A percentile compares a stretch with the other conserved stretches of the same genome.
Conservation (phyloP, 2,797 vertebrate genomes). For the Trematomus bernacchii region DNA sequence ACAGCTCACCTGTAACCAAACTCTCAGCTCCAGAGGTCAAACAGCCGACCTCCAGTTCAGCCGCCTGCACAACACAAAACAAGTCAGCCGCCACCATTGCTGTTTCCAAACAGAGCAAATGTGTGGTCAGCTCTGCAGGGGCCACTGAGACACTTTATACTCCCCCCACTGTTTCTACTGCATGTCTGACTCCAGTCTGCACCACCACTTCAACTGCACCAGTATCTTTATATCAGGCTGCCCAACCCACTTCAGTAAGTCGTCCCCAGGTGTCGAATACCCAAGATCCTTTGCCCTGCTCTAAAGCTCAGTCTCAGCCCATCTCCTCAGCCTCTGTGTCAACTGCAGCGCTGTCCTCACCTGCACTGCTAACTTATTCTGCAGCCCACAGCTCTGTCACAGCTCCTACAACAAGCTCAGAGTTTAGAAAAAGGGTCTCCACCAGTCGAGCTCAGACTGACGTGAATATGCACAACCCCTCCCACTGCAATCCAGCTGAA, state of each 20-base stretch:
- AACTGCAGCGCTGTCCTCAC: slow-evolving; percentile 42
- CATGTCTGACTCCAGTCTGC: slow-evolving; percentile 48
- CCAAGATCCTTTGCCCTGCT: slow-evolving; percentile 48
- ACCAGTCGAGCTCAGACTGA: slow-evolving; percentile 58
- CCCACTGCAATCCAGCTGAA: slow-evolving; percentile 63
- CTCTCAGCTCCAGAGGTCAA: slow-evolving; percentile 51
- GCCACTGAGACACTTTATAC: slow-evolving; percentile 34
- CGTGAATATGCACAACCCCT: slow-evolving; percentile 38
- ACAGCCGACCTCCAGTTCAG: slow-evolving; percentile 32
- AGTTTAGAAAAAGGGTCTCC: slow-evolving; percentile 71
- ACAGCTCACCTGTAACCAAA: slow-evolving; percentile 53
- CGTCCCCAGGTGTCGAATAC: slow-evolving; percentile 50
- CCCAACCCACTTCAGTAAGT: slow-evolving; percentile 50
- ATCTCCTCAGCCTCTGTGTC: slow-evolving; percentile 44
- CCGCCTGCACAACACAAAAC: slow-evolving; percentile 50
- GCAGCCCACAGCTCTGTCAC: slow-evolving; percentile 40
- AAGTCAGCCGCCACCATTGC: slow-evolving; percentile 33
- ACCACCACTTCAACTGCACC: slow-evolving; percentile 41
- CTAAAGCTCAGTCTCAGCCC: slow-evolving; percentile 59
- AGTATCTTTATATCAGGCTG: slow-evolving; percentile 48
- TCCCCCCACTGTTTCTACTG: slow-evolving; percentile 44
- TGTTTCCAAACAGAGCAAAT: slow-evolving; percentile 66
- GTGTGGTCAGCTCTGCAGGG: slow-evolving; percentile 49
- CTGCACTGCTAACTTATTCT: slow-evolving; percentile 40
- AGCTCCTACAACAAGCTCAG: slow-evolving; percentile 57